Percentiles rank a stretch among this genome's conserved stretches.
These are phyloP conservation scores for Chloropsis hardwickii DNA, from an alignment of 2,113 vertebrate genomes.

Conservation along the genomic window DNA sequence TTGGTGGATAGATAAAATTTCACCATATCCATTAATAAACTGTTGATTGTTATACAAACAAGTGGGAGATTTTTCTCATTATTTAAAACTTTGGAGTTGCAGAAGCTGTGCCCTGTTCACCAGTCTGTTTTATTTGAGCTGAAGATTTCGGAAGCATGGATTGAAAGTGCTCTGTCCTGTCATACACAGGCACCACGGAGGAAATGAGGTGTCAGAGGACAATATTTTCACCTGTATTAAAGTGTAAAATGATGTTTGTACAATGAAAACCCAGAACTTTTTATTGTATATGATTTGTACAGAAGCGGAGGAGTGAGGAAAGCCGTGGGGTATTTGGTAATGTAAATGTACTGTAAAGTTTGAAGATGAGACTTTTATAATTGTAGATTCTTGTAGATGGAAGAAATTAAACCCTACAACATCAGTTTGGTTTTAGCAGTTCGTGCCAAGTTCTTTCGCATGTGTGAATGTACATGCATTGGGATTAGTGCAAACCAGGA, in stretches of 20 bases:
- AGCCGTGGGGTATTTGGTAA: background rate
- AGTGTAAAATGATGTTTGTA: conserved; percentile 60
- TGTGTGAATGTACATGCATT: background rate
- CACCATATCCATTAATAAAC: conserved; percentile 74
- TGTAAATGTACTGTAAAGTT: conserved; percentile 63
- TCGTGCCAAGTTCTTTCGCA: conserved; percentile 26
- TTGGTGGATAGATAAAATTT: conserved; percentile 69
- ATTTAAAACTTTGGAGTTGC: conserved; percentile 38
- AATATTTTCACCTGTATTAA: conserved; percentile 47
- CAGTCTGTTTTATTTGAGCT: background rate
- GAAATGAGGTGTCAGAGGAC: conserved; percentile 38
- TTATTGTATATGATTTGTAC: conserved; percentile 47
- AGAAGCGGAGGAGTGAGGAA: conserved; percentile 1
- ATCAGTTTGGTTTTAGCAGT: conserved; percentile 44
- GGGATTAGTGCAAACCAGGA: background rate
- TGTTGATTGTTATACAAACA: conserved; percentile 70
- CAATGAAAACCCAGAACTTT: background rate
- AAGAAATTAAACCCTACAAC: conserved; percentile 73
- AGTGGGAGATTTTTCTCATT: conserved; percentile 51
- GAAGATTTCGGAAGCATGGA: background rate
- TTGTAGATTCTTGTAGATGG: conserved; percentile 53
- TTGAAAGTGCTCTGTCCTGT: background rate
- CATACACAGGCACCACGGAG: background rate
- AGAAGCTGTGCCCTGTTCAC: background rate
- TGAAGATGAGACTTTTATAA: conserved; percentile 50